These are phyloP conservation scores for Channa striata DNA, from an alignment of 2,797 vertebrate species.

Conservation along the genomic window DNA sequence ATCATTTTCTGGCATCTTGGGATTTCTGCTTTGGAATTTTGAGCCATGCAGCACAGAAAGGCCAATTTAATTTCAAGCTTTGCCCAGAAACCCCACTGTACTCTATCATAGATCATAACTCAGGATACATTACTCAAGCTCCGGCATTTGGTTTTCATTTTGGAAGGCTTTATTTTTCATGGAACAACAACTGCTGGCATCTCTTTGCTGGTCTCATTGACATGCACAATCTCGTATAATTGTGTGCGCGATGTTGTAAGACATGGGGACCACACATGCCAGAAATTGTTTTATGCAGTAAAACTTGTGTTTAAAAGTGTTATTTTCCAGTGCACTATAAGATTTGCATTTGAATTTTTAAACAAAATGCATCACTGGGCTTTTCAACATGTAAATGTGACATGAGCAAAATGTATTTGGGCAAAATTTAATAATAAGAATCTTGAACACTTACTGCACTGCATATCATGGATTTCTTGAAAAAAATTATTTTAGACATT, in stretches of 20 bases:
- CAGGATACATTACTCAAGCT: constrained; percentile 58
- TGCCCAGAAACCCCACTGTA: constrained; percentile 56
- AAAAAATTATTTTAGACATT: not conserved
- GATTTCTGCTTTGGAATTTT: constrained; percentile 73
- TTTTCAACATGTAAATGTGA: constrained; percentile 3
- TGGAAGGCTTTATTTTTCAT: constrained; percentile 59
- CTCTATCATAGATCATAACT: constrained; percentile 65
- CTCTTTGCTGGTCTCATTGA: constrained; percentile 7
- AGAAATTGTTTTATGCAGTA: not conserved
- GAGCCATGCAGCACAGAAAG: constrained; percentile 61
- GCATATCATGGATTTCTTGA: not conserved
- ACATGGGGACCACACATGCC: not conserved
- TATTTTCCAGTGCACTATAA: not conserved
- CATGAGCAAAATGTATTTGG: not conserved
- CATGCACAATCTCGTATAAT: constrained; percentile 10
- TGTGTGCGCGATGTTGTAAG: not conserved
- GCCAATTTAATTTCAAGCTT: constrained; percentile 74
- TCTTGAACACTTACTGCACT: not conserved
- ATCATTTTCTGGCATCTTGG: constrained; percentile 77
- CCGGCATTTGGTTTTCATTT: constrained; percentile 38
- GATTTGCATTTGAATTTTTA: not conserved
- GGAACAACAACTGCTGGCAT: constrained; percentile 29
- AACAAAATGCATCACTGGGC: not conserved
- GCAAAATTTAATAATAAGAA: not conserved
- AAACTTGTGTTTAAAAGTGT: not conserved